Evolutionary conservation across 2,797 vertebrate species (phyloP).

Genomic region (Brachyalestes nurse): DNA sequence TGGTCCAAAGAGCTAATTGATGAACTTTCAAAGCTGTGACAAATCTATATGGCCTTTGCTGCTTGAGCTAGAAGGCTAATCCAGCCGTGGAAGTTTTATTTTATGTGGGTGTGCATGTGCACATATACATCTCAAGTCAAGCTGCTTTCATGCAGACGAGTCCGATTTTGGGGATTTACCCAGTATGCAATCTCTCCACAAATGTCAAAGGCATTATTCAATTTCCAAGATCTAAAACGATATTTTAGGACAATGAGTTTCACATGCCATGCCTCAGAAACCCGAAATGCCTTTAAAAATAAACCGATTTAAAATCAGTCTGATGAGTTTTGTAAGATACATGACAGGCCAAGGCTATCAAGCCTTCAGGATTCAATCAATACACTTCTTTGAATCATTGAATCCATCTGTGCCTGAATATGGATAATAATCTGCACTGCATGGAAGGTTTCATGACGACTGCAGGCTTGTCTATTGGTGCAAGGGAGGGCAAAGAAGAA

Average conservation of each 20-base stretch:
- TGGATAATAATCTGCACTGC: slow-evolving; percentile 61
- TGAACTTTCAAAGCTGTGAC: slow-evolving; percentile 1
- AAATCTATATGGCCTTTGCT: slow-evolving; percentile 33
- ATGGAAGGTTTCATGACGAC: slow-evolving; percentile 21
- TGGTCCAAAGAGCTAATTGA: neutral
- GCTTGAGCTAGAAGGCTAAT: slow-evolving; percentile 11
- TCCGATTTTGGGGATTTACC: slow-evolving; percentile 51
- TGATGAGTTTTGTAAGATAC: slow-evolving; percentile 60
- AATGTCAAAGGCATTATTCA: slow-evolving; percentile 63
- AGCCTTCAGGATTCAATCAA: slow-evolving; percentile 63
- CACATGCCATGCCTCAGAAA: slow-evolving; percentile 55
- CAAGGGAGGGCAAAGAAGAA: slow-evolving; percentile 35
- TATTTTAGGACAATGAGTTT: slow-evolving; percentile 56
- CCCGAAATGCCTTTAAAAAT: slow-evolving; percentile 48
- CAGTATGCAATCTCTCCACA: slow-evolving; percentile 59
- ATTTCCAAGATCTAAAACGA: slow-evolving; percentile 60
- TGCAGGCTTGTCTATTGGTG: slow-evolving; percentile 3
- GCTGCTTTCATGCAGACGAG: slow-evolving; percentile 10
- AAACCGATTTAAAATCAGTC: slow-evolving; percentile 54
- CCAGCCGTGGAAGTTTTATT: slow-evolving; percentile 8
- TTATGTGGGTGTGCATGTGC: neutral
- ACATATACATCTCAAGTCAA: slow-evolving; percentile 20
- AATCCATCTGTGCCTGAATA: slow-evolving; percentile 65
- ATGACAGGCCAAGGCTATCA: slow-evolving; percentile 50
- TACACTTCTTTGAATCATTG: slow-evolving; percentile 58